Evolutionary conservation across 2,888 invertebrate species (phyloP), one percentile per base, ranked within the genome.

Genomic region (Deilephila porcellus): DNA sequence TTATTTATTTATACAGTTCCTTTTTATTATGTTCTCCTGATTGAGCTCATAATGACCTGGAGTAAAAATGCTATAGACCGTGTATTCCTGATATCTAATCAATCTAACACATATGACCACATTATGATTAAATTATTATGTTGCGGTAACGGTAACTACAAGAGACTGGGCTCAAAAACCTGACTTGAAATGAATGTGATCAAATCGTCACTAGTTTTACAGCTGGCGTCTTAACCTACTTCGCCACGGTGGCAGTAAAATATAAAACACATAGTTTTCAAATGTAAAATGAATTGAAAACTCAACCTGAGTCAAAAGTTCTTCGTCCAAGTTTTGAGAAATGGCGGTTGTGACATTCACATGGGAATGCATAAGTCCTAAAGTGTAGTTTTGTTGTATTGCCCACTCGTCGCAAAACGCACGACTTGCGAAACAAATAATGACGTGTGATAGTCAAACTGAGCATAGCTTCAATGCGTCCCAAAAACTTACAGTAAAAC

Each of bases 351-450:
- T 81, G 82, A 83, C 82, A 84, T 84, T 83, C 75, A 76, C 76
- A 76, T 63, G 76, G 78, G 79, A 75, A 70, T 56, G 60, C 32
- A 59, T 73, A 25, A 45, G 45, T 45, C 45, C 4, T 45, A 45
- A 45, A 45, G 78, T 76, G 71, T 60, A 60, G 78, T 86, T 84
- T 87, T 88, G 86, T 86, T 83, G 80, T 80, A 81, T 81, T 83
- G 77, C 70, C 79, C 72, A 74, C 76, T 82, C 79, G 75, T 77
- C 73, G 75, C 71, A 72, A 71, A 70, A 75, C 73, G 78, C 81
- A 79, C 79, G 78, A 79, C 79, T 79, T 81, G 53, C 78, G 77
- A 77, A 32, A 34, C 59, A 53, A 56, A 25, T 52, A 78, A 82
- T 84, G 78, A 81, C 83, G 83, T 82, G 76, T 79, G 79, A 83